A percentile compares a stretch with the other conserved stretches of the same genome.
Conservation (phyloP, 2,113 vertebrate species). For the Elephas maximus region DNA sequence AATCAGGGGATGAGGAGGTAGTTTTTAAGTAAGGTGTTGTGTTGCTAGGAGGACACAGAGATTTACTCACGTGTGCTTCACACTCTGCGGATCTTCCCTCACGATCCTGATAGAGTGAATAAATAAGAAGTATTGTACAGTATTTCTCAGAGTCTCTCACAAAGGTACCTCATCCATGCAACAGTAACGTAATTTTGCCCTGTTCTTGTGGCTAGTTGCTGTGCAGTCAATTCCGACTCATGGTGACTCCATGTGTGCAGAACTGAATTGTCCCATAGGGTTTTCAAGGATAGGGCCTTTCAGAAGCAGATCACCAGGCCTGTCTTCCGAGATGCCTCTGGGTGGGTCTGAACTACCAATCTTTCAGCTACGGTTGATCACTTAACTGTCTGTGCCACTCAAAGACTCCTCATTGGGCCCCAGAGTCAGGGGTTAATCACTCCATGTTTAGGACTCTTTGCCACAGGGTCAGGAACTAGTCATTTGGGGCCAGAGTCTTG, state of each 20-base stretch:
- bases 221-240: background rate
- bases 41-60: too few species aligned
- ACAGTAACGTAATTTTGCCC: background rate
- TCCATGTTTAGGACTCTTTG: background rate
- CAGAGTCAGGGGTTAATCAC: background rate
- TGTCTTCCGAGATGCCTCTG: background rate
- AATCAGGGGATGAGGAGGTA: background rate
- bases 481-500: fast-evolving
- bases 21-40: background rate
- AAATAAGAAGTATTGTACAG: fast-evolving
- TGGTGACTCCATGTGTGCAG: background rate
- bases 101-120: background rate
- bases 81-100: background rate
- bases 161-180: background rate
- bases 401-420: too few species aligned
- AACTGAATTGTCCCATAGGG: background rate
- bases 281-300: background rate
- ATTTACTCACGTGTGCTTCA: background rate
- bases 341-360: background rate
- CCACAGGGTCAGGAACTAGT: background rate
- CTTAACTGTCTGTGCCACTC: background rate
- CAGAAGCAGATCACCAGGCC: background rate
- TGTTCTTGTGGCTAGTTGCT: background rate
- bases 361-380: background rate
- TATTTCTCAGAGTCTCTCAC: background rate